Evolutionary conservation across 2,888 invertebrate genomes (phyloP).

Genomic region (Magallana nippona): DNA sequence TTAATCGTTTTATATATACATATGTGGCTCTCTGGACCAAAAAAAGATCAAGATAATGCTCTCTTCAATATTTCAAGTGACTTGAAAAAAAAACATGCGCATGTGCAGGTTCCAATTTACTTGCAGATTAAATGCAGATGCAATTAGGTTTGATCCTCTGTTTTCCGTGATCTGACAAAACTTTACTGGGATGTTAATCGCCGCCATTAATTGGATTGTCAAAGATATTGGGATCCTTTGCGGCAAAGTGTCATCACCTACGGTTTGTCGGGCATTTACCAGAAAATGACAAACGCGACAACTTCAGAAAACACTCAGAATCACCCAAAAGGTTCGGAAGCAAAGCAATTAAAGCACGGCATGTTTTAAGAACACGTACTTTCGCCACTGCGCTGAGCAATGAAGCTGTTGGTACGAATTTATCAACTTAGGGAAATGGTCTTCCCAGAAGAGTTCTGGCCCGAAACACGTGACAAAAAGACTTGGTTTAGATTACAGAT

Average conservation of each 20-base stretch:
- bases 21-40: background rate
- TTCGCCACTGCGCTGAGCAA: background rate
- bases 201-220: slow-evolving; percentile 23
- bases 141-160: slow-evolving; percentile 12
- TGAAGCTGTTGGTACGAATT: slow-evolving; percentile 7
- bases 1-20: no score
- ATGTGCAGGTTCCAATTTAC: slow-evolving; percentile 7
- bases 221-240: slow-evolving; percentile 8
- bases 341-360: slow-evolving; percentile 26
- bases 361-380: slow-evolving; percentile 15
- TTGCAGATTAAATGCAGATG: slow-evolving; percentile 31
- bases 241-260: slow-evolving; percentile 25
- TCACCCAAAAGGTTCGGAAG: background rate
- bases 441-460: background rate
- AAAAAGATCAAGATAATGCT: background rate
- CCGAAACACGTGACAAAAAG: background rate
- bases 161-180: slow-evolving; percentile 29
- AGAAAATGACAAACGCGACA: background rate
- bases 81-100: background rate
- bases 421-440: slow-evolving; percentile 12
- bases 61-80: background rate
- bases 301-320: slow-evolving; percentile 5
- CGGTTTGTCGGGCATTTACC: background rate
- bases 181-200: slow-evolving; percentile 10
- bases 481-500: background rate